These are phyloP conservation scores for Unio delphinus DNA, from an alignment of 2,888 invertebrate species.

Conservation along the genomic window DNA sequence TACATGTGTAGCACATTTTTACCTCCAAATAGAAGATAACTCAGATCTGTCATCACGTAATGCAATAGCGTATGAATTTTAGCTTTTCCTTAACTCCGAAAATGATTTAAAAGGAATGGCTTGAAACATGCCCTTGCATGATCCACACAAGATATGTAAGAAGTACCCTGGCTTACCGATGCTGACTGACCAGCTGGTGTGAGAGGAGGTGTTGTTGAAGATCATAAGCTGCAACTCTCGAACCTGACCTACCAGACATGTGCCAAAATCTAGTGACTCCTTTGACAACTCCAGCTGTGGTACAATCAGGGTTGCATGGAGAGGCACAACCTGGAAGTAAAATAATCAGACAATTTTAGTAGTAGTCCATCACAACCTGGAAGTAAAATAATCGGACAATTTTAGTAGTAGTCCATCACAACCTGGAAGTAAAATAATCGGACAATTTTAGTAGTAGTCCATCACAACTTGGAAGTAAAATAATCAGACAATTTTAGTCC, in stretches of 20 bases:
- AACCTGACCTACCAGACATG: slow-evolving; percentile 67
- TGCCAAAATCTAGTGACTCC: slow-evolving; percentile 66
- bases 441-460: too few relatives aligned
- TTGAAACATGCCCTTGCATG: neutral
- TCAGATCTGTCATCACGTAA: too few relatives aligned
- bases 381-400: slow-evolving; percentile 5
- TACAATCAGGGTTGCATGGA: slow-evolving; percentile 60
- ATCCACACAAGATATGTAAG: neutral
- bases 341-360: neutral
- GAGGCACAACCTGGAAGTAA: slow-evolving; percentile 56
- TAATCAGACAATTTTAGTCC: too few relatives aligned
- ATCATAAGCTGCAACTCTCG: slow-evolving; percentile 57
- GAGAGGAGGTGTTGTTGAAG: slow-evolving; percentile 59
- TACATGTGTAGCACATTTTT: too few relatives aligned
- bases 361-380: slow-evolving; percentile 44
- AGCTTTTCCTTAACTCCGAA: too few relatives aligned
- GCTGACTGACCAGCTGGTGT: slow-evolving; percentile 56
- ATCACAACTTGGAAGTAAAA: slow-evolving; percentile 48
- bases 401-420: slow-evolving; percentile 16
- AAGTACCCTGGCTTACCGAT: slow-evolving; percentile 46
- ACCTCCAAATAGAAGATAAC: too few relatives aligned
- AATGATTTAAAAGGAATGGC: too few relatives aligned
- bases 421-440: slow-evolving; percentile 38
- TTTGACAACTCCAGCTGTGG: slow-evolving; percentile 62
- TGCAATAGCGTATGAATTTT: too few relatives aligned